A percentile compares a stretch with the other conserved stretches of the same genome.
These are phyloP conservation scores for Pammene aurita DNA, from an alignment of 2,888 invertebrate genomes.

Conservation along the genomic window DNA sequence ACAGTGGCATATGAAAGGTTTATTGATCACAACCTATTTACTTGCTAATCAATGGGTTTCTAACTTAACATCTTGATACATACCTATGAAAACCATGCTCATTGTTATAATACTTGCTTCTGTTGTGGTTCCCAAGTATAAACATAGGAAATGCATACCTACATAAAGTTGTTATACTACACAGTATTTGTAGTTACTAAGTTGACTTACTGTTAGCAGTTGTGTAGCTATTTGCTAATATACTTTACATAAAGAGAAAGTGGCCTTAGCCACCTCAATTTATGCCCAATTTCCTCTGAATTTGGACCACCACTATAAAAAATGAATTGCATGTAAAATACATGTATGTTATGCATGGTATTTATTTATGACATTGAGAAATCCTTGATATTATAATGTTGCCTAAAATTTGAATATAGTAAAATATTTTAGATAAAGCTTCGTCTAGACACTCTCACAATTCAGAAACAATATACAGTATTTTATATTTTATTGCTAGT, in stretches of 20 bases:
- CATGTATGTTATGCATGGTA: background rate
- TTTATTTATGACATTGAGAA: too few relatives aligned
- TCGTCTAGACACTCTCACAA: background rate
- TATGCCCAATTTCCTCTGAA: background rate
- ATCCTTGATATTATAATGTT: too few relatives aligned
- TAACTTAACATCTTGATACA: too few relatives aligned
- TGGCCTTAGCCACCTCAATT: background rate
- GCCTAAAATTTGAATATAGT: too few relatives aligned
- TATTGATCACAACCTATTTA: too few relatives aligned
- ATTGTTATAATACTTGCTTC: background rate
- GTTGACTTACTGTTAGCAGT: background rate
- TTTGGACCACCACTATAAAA: background rate
- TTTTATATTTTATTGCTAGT: background rate
- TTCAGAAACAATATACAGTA: background rate
- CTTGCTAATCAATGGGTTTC: too few relatives aligned
- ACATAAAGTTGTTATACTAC: background rate
- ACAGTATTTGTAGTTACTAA: background rate
- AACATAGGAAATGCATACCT: slow-evolving; percentile 11
- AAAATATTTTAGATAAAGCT: too few relatives aligned
- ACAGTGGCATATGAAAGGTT: too few relatives aligned
- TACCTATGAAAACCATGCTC: background rate
- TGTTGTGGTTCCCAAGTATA: slow-evolving; percentile 14
- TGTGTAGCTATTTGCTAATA: slow-evolving; percentile 22
- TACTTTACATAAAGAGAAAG: slow-evolving; percentile 31
- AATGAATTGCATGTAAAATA: background rate